phyloP scores from a whole-genome alignment of 2,797 vertebrate genomes.

The Staurois parvus region DNA sequence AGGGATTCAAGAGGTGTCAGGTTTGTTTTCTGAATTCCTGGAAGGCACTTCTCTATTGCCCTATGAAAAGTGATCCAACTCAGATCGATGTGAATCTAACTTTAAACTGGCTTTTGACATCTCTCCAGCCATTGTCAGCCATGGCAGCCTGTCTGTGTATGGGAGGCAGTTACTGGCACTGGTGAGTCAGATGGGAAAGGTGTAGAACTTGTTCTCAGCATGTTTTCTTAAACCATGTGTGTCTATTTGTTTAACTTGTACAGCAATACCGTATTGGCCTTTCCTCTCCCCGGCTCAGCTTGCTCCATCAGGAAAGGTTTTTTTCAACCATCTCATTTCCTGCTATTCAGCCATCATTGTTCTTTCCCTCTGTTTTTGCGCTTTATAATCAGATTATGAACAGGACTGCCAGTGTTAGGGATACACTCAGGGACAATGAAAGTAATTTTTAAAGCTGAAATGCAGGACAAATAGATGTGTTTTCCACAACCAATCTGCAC shows the following conservation, averaged over 20 bases:
- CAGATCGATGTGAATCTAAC: too few relatives aligned
- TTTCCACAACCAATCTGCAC: neutral
- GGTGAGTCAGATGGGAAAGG: constrained; percentile 22
- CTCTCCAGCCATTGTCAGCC: neutral
- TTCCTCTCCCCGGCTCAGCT: neutral
- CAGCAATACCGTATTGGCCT: neutral
- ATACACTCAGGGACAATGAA: neutral
- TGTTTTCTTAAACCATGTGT: neutral
- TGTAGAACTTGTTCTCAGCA: constrained; percentile 13
- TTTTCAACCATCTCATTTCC: neutral
- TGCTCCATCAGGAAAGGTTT: neutral
- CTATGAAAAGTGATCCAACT: too few relatives aligned
- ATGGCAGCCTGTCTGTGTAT: neutral
- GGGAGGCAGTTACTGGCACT: neutral
- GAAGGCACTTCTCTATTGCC: too few relatives aligned
- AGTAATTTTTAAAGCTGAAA: too few relatives aligned
- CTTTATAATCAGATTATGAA: neutral
- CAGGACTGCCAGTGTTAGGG: neutral
- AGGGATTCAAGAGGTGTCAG: too few relatives aligned
- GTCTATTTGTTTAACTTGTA: constrained; percentile 23
- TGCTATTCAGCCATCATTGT: neutral
- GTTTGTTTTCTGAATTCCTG: too few relatives aligned
- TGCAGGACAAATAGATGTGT: too few relatives aligned
- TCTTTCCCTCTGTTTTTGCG: neutral
- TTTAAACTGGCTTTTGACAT: neutral